These are phyloP conservation scores for Marasmarcha lunaedactyla DNA, from an alignment of 2,888 invertebrate genomes.

Conservation along the genomic window DNA sequence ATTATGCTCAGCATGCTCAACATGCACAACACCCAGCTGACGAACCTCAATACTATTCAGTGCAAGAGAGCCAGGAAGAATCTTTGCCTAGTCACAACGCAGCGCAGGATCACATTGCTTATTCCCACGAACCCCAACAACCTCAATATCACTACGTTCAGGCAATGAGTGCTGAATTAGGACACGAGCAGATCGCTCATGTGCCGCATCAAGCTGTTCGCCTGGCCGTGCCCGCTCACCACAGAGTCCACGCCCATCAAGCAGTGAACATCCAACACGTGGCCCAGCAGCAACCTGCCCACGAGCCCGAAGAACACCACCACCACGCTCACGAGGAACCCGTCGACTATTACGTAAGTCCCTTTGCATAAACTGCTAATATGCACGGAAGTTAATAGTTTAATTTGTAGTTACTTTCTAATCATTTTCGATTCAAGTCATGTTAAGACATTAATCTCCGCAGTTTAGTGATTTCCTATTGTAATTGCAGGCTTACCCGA, in stretches of 20 bases:
- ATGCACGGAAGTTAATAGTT: background rate
- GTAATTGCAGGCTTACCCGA: slow-evolving; percentile 46
- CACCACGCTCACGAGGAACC: slow-evolving; percentile 22
- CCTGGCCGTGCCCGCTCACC: background rate
- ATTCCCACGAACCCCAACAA: background rate
- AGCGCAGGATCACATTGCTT: background rate
- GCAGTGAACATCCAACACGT: slow-evolving; percentile 6
- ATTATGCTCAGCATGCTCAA: background rate
- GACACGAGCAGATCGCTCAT: background rate
- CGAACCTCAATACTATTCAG: background rate
- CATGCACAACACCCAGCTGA: background rate
- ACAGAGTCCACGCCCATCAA: background rate
- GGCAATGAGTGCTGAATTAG: background rate
- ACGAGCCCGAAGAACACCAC: slow-evolving; percentile 13
- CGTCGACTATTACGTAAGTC: slow-evolving; percentile 35
- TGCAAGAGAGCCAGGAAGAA: background rate
- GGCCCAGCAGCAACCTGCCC: slow-evolving; percentile 17
- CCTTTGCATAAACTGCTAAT: background rate
- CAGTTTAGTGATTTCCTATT: background rate
- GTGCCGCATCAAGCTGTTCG: background rate
- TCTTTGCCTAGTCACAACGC: background rate
- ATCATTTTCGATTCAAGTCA: background rate
- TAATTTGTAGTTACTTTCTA: background rate
- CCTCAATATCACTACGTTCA: background rate
- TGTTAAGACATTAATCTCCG: background rate